Evolutionary conservation across 2,113 vertebrate species (phyloP), one percentile per base, ranked within the genome.

Genomic region (Melospiza melodia): DNA sequence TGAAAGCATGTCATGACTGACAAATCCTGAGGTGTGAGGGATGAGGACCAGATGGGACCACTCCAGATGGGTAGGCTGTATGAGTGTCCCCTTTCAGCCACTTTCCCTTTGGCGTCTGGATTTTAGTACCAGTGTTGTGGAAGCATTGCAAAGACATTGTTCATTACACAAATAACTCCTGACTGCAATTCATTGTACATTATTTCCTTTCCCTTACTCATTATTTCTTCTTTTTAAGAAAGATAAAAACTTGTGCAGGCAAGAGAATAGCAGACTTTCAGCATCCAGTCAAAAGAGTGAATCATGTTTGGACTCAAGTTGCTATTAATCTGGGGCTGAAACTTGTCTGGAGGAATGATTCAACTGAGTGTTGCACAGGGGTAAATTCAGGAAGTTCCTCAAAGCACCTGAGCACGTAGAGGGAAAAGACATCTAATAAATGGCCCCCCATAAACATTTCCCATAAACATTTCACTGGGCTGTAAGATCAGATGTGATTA

Each of bases 31-130:
- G 75, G 68, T 95, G 68, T 15, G 11, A 85, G 39, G 87, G 84
- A 95, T 88, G 65, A 95, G 63, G 85, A 88, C 43, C 92, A 96
- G 72, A 93, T 67, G 67, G 78, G 71, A 73, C 54, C 74, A 43
- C 31, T 87, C 49, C 1, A 5, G 35, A 91, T 41, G 82, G 27
- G 39, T n/a, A 85, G 61, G 67, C 48, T 77, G 52, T 37, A 67
- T 0, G 7, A 39, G 79, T 39, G 4, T 84, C 48, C 30, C 39
- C 57, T 95, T 91, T 90, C 82, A 90, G 75, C 78, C 82, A 86
- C 83, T 94, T 96, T 95, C 69, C 52, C 82, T 90, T 90, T 1
- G 2, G 52, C 0, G 0, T 74, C 68, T 86, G 79, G 85, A 77
- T 83, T 95, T 92, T 63, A 74, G 68, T 48, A 78, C 39, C 33